These are phyloP conservation scores for Spilarctia lutea DNA, from an alignment of 2,888 invertebrate species.

Conservation along the genomic window DNA sequence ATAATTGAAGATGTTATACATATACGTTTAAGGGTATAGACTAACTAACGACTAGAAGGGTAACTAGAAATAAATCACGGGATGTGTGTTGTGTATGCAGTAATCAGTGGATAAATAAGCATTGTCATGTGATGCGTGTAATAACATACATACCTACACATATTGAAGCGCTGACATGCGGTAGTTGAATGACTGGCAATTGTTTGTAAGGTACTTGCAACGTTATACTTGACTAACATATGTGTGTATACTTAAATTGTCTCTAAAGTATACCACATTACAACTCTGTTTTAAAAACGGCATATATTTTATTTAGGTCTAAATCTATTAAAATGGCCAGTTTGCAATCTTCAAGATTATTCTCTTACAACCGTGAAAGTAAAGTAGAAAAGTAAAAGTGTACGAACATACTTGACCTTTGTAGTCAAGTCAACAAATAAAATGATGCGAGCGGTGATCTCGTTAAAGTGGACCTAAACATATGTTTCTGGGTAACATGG, in stretches of 20 bases:
- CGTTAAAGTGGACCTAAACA: not conserved
- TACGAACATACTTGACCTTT: not conserved
- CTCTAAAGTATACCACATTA: not conserved
- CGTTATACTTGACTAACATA: not conserved
- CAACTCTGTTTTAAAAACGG: not conserved
- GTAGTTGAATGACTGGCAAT: not conserved
- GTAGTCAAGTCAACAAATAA: too few species aligned
- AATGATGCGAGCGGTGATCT: not conserved
- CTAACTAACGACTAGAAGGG: too few species aligned
- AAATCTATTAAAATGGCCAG: not conserved
- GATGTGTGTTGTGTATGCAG: not conserved
- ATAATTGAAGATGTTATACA: not conserved
- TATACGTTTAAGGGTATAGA: not conserved
- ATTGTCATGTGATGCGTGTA: not conserved
- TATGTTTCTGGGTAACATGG: not conserved
- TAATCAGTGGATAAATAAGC: not conserved
- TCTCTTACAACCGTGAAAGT: not conserved
- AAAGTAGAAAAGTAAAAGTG: not conserved
- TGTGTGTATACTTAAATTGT: not conserved
- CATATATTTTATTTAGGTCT: not conserved
- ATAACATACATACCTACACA: not conserved
- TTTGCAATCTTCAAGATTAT: not conserved
- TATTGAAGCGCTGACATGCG: not conserved
- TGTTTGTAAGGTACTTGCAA: not conserved
- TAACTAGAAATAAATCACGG: not conserved